Base-by-base conservation (phyloP, 2,888 invertebrate species). In the Epinotia nisella region DNA sequence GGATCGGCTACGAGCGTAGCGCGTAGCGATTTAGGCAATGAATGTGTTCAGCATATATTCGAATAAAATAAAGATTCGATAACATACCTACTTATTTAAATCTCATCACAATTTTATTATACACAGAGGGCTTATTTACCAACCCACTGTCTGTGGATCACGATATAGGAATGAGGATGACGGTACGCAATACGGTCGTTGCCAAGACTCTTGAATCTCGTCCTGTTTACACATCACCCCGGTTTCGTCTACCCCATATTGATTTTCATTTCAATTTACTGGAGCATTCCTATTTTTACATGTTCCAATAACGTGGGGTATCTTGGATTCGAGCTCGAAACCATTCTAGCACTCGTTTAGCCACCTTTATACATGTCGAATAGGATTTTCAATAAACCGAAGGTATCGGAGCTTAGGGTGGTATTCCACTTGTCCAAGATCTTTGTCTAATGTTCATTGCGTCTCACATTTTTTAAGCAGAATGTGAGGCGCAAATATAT, bases 241-340 rank as follows among this genome's bases (percentile, higher is more conserved):
- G 39, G 21, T 59, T n/a, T 19, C 51, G 29, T 41, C 51, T 51
- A 58, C 60, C 60, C 60, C 21, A 45, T 67, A 71, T 55, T 45
- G 71, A 71, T 71, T 66, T 55, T 66, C 60, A 60, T 71, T 71
- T 66, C 66, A 66, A 71, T 71, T 66, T 66, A 66, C 60, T 29
- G 53, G 55, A 61, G 66, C 58, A 39, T 65, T 51, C 60, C 55
- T 66, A 71, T 66, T 61, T 71, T 66, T 66, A 66, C 39, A 53
- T 53, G 17, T 66, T 55, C 71, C 60, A 71, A 71, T 71, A 71
- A 60, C 60, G 53, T 29, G 41, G 55, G 60, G 39, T 62, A 64
- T 64, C 66, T 24, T 53, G 60, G 60, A 71, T 53, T 17, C 53
- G 29, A 60, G 24, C 17, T 66, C 41, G 17, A 51, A 19, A 59